phyloP scores from a whole-genome alignment of 2,888 invertebrate genomes.

The Drosophila testacea region DNA sequence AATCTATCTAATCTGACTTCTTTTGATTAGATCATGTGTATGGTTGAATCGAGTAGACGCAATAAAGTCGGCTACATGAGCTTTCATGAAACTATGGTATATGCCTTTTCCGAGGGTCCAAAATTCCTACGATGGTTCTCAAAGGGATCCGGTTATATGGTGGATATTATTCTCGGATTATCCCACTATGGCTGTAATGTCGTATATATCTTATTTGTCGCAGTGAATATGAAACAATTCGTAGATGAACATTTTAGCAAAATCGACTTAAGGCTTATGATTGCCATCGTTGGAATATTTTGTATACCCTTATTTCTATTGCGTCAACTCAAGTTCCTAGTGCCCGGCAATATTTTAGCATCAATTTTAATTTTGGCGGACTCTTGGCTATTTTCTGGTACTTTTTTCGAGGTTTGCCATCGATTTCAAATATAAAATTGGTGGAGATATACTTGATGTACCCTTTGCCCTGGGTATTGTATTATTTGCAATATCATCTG shows the following conservation, averaged over 20 bases:
- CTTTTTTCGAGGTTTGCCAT: constrained; percentile 89
- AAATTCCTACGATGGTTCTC: neutral
- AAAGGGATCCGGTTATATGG: constrained; percentile 82
- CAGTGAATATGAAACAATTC: constrained; percentile 91
- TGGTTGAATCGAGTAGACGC: constrained; percentile 45
- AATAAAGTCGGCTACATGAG: constrained; percentile 41
- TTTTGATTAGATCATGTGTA: constrained; percentile 45
- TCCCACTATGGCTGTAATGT: constrained; percentile 98
- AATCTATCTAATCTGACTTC: too few species aligned
- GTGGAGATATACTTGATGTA: constrained; percentile 81
- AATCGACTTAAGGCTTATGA: constrained; percentile 85
- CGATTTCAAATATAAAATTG: constrained; percentile 70
- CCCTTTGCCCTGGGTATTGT: constrained; percentile 95
- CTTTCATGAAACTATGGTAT: constrained; percentile 45
- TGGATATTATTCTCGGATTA: constrained; percentile 91
- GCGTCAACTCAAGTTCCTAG: constrained; percentile 91
- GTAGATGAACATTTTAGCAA: constrained; percentile 86
- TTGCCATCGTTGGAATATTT: constrained; percentile 87
- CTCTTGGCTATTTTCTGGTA: constrained; percentile 89
- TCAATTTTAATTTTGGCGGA: constrained; percentile 92
- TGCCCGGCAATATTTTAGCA: constrained; percentile 95
- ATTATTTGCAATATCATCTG: constrained; percentile 94
- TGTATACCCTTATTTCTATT: constrained; percentile 90
- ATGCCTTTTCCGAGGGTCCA: constrained; percentile 52
- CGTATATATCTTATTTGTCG: constrained; percentile 96